Evolutionary conservation across 2,797 vertebrate species (phyloP).

Genomic region (Helarctos malayanus): DNA sequence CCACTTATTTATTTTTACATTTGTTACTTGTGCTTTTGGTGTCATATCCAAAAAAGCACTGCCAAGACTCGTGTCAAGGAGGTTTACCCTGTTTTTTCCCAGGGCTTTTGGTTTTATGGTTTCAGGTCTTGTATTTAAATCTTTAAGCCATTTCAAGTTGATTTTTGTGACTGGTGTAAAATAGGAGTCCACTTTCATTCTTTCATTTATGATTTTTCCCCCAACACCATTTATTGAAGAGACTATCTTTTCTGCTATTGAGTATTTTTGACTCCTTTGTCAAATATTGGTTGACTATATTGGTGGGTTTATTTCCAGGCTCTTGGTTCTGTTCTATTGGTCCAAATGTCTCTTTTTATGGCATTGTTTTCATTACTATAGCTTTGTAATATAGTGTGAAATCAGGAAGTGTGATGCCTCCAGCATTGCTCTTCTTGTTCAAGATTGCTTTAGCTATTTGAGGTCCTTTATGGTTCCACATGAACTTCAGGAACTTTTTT

Average conservation of each 20-base stretch:
- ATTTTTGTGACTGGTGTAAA: neutral
- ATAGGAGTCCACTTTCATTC: neutral
- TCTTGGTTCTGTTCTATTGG: neutral
- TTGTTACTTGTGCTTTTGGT: neutral
- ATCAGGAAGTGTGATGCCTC: neutral
- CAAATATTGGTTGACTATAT: neutral
- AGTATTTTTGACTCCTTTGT: neutral
- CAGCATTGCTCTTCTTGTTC: neutral
- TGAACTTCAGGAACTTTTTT: neutral
- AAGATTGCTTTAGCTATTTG: neutral
- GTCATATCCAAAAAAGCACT: neutral
- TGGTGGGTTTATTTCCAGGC: neutral
- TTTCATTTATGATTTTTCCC: neutral
- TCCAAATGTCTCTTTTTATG: neutral
- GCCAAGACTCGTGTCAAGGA: neutral
- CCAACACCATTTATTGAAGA: neutral
- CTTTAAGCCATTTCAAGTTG: neutral
- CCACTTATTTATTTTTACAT: neutral
- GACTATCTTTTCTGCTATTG: neutral
- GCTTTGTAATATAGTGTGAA: constrained; percentile 29
- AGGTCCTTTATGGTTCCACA: neutral
- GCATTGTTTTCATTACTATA: neutral
- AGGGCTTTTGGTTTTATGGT: neutral
- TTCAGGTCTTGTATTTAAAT: neutral
- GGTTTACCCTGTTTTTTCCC: neutral